Base-by-base conservation (phyloP, 2,113 vertebrate genomes). In the Speoplatyrhinus poulsoni region DNA sequence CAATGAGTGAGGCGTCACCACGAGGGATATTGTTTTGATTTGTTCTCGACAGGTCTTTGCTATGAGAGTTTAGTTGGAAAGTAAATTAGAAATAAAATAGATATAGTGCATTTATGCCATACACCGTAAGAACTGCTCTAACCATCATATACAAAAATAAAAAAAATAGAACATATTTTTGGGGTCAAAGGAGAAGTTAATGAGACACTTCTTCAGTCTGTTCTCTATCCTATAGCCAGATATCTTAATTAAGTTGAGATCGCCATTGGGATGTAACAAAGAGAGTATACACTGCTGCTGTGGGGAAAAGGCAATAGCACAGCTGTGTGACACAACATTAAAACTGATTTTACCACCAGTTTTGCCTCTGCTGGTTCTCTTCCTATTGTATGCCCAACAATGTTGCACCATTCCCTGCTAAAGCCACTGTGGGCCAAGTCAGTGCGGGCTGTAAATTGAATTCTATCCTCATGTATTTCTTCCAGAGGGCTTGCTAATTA, bases 401-500 rank as follows among this genome's bases (percentile, higher is more conserved):
- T 8, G 15, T 16, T 26, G 26, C 46, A 19, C 4, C 6, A 10
- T 55, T 19, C 59, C 36, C 63, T 17, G 26, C 63, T 15, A 36
- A 62, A 59, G 62, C 53, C 61, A 65, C 52, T 74, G 33, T 69
- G 68, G 69, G 77, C 65, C 55, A 81, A 82, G 83, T 65, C 69
- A 79, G 50, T 79, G 76, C 15, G 67, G 67, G 73, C 75, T 83
- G 70, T 66, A 85, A 85, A 89, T 84, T 83, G 79, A 89, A 87
- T 88, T 82, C 65, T 48, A 62, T 85, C 77, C 79, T 76, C 62
- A 70, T 78, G 73, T 71, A 73, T 88, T 87, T 84, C 75, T 87
- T 89, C 85, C 75, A 76, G 65, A 78, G 82, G 69, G 75, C 77
- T 88, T 10, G 13, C 79, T 90, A 91, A 92, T 93, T 90, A 93